Conservation (phyloP, 2,113 vertebrate species). For the Emydura subglobosa region DNA sequence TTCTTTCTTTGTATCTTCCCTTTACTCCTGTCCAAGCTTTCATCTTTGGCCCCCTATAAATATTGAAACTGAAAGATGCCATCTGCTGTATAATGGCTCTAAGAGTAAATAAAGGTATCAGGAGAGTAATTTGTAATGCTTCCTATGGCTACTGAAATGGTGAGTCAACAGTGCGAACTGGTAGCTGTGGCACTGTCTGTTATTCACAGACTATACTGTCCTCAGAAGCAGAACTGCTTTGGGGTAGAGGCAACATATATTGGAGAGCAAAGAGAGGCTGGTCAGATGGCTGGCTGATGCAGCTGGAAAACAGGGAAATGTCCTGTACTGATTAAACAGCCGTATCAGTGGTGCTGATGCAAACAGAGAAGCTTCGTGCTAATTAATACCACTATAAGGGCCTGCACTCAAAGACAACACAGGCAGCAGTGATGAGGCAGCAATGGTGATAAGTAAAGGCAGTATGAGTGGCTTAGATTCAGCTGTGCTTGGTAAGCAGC, state of each 20-base stretch:
- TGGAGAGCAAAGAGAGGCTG: neutral
- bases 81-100: neutral
- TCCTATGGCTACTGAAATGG: neutral
- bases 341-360: neutral
- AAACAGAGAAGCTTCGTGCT: neutral
- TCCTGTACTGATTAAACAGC: neutral
- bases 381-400: neutral
- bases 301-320: fast-evolving
- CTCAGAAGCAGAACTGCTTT: neutral
- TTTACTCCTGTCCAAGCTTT: neutral
- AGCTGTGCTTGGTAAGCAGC: neutral
- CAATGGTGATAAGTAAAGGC: neutral
- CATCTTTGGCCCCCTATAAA: neutral
- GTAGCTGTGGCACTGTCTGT: neutral
- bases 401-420: fast-evolving
- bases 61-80: neutral
- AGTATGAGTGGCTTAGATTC: fast-evolving
- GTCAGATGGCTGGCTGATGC: fast-evolving
- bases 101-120: neutral
- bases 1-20: neutral
- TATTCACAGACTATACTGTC: neutral
- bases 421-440: neutral
- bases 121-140: neutral
- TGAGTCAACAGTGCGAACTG: neutral
- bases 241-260: neutral